Base-by-base conservation (phyloP, 2,888 invertebrate genomes). In the Leucophenga maculata region DNA sequence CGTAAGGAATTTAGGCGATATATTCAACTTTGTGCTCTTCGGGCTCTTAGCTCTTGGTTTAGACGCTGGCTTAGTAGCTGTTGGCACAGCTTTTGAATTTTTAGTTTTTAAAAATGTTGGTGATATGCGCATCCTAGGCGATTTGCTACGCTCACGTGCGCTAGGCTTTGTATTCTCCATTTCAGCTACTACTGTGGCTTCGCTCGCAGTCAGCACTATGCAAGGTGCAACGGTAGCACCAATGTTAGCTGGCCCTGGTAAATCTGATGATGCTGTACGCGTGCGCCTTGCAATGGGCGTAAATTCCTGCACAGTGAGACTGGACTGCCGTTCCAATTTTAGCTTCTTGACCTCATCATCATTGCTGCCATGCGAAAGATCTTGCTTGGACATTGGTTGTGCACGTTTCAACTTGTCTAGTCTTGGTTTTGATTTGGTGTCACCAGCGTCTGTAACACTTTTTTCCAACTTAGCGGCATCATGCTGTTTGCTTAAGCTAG, bases 101-200 rank as follows among this genome's bases (percentile, higher is more conserved):
- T 75, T 75, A 8, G 65, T 78, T 55, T 78, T 75, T 18, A 85
- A 65, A 67, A 87, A 87, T 3, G 60, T 70, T 0, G 87, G 59
- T 0, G 86, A 86, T 22, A 87, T 80, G 67, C 75, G 79, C 4
- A 76, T 70, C 69, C 84, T 85, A 3, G 88, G 86, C 1, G 86
- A 86, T 70, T 83, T 85, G 69, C 84, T 85, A 13, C 83, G 77
- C 0, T 74, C 69, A 9, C 84, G 80, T 0, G 74, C 67, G n/a
- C 52, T 67, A 13, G 77, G 74, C 55, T 74, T 73, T 1, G 71
- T 70, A 46, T 77, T 77, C 70, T 77, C 76, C 0, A 67, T 54
- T 55, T 69, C 68, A 26, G 62, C 22, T 8, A 16, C 68, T 77
- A 4, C 72, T 71, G 32, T 77, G 74, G 22, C 65, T 57, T 66